phyloP scores from a whole-genome alignment of 2,888 invertebrate species.

The Agrotis clavis region DNA sequence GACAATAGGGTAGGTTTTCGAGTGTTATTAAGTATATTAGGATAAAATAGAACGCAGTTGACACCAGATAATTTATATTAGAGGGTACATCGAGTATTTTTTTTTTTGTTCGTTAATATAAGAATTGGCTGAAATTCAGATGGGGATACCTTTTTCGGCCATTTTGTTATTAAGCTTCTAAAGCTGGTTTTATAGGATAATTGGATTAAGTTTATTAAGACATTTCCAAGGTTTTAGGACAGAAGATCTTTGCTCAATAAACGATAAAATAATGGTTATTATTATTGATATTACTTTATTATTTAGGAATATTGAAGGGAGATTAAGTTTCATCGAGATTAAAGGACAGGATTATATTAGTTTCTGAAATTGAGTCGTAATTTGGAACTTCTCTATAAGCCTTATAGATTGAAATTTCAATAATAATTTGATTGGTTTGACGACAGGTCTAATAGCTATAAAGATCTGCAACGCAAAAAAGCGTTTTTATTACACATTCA shows the following conservation, averaged over 20 bases:
- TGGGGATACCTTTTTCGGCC: constrained; percentile 62
- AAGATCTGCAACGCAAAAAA: too few relatives aligned
- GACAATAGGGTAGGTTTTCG: constrained; percentile 57
- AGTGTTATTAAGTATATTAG: constrained; percentile 48
- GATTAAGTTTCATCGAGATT: constrained; percentile 53
- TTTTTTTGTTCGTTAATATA: constrained; percentile 72
- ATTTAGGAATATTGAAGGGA: constrained; percentile 28
- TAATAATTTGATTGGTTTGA: constrained; percentile 8
- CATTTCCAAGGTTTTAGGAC: constrained; percentile 58
- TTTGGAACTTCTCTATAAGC: constrained; percentile 10
- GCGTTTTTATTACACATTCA: too few relatives aligned
- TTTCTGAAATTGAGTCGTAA: constrained; percentile 29
- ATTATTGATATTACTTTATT: constrained; percentile 50
- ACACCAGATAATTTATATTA: constrained; percentile 83
- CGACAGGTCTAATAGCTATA: not conserved
- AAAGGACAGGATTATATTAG: constrained; percentile 6
- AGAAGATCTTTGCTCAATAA: constrained; percentile 62
- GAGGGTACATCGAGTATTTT: constrained; percentile 64
- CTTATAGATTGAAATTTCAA: not conserved
- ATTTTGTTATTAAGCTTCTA: constrained; percentile 59
- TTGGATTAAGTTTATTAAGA: constrained; percentile 80
- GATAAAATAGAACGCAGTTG: constrained; percentile 74
- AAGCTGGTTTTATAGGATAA: constrained; percentile 69
- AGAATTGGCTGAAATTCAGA: constrained; percentile 70
- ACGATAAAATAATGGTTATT: constrained; percentile 55